Evolutionary conservation across 2,888 invertebrate species (phyloP).

Genomic region (Watsonalla cultraria): DNA sequence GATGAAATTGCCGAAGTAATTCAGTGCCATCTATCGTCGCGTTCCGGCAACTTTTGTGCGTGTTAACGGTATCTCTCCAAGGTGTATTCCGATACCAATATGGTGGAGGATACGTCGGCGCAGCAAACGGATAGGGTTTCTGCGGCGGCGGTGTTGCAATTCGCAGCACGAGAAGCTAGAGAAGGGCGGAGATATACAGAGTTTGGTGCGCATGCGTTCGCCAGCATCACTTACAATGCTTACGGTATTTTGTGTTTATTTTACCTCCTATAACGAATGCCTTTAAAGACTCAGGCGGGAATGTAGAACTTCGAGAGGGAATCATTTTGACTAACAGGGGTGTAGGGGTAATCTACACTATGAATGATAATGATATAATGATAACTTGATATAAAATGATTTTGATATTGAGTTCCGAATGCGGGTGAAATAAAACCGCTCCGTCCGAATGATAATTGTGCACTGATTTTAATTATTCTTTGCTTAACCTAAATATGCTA

Average conservation of each 20-base stretch:
- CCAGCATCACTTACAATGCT: conserved; percentile 63
- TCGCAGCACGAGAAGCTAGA: conserved; percentile 64
- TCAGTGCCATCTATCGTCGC: conserved; percentile 22
- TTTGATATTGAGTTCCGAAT: too few relatives aligned
- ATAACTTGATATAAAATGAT: too few relatives aligned
- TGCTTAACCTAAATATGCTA: too few relatives aligned
- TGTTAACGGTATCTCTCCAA: conserved; percentile 12
- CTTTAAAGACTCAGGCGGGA: not conserved
- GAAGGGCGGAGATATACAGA: conserved; percentile 63
- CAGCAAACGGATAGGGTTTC: conserved; percentile 52
- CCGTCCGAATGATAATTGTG: too few relatives aligned
- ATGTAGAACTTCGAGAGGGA: too few relatives aligned
- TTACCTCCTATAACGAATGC: not conserved
- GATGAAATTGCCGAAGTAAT: not conserved
- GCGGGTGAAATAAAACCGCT: too few relatives aligned
- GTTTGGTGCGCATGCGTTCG: conserved; percentile 68
- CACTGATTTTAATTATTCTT: too few relatives aligned
- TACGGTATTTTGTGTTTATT: conserved; percentile 46
- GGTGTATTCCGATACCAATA: conserved; percentile 17
- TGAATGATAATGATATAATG: too few relatives aligned
- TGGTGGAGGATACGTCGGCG: conserved; percentile 61
- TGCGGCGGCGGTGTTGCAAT: conserved; percentile 66
- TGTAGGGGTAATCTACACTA: too few relatives aligned
- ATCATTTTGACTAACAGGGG: too few relatives aligned
- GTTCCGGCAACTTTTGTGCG: not conserved